Base-by-base conservation (phyloP, 2,888 invertebrate genomes). In the Limnephilus lunatus region DNA sequence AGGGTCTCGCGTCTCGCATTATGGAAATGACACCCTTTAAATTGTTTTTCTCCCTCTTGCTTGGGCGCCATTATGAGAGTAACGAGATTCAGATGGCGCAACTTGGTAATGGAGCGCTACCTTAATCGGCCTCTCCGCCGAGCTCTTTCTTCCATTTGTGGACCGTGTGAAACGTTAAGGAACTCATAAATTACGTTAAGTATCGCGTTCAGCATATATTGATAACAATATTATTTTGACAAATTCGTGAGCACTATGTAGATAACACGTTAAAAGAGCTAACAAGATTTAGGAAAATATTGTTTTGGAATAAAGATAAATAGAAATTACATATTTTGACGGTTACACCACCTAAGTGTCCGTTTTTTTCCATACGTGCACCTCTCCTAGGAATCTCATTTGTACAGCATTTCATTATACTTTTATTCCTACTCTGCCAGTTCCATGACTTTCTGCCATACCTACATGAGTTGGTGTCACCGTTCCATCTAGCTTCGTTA, bases 21-120 rank as follows among this genome's bases (percentile, higher is more conserved):
- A 86, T 86, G 86, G 39, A 86, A 86, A 86, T 86, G 86, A 86
- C 86, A 86, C 86, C 44, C 86, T 86, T 83, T 86, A 86, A 86
- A 86, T 86, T 86, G 86, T 86, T 86, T 86, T 44, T 44, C 44
- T 44, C 86, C 44, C 86, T 30, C 44, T 86, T 86, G 15, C 39
- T 30, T 30, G 44, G 44, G 86, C 68, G 25, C 48, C 86, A 86
- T 86, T 86, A 48, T 39, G 86, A 44, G n/a, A 44, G 86, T 86
- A 86, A 44, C 86, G 86, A 44, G 86, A 86, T 86, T 86, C 86
- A 86, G 86, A 86, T 44, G 86, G 48, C 86, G n/a, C 39, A 86
- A 86, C 86, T 44, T 68, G 86, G 44, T 44, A 44, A 86, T 86
- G 44, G 39, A 25, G 30, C 44, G n/a, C 30, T 30, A 44, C 86